These are phyloP conservation scores for Tribolium madens DNA, from an alignment of 1,140 invertebrate genomes.

Conservation along the genomic window DNA sequence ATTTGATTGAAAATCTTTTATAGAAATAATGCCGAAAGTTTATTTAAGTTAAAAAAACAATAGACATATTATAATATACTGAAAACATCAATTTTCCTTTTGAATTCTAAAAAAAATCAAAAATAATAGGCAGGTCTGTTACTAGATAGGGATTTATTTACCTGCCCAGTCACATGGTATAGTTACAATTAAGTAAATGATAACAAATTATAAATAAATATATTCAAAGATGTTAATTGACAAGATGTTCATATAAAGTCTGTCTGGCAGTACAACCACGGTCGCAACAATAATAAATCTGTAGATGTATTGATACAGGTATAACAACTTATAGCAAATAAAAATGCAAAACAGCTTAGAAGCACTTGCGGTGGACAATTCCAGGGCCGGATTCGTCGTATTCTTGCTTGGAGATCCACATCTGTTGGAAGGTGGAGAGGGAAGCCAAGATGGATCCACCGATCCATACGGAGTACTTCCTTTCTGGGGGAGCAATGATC, in stretches of 20 bases:
- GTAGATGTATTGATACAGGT: conserved; percentile 44
- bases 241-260: conserved; percentile 58
- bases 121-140: conserved; percentile 57
- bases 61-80: conserved; percentile 53
- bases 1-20: conserved; percentile 44
- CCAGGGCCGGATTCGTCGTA: conserved; percentile 95
- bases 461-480: conserved; percentile 94
- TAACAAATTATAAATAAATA: conserved; percentile 60
- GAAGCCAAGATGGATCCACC: conserved; percentile 89
- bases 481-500: conserved; percentile 92
- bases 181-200: conserved; percentile 57
- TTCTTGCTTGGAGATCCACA: conserved; percentile 97
- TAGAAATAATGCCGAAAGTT: conserved; percentile 49
- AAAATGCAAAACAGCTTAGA: conserved; percentile 74
- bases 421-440: conserved; percentile 90
- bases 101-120: conserved; percentile 41
- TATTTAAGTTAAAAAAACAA: conserved; percentile 52
- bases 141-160: conserved; percentile 59
- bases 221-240: conserved; percentile 57
- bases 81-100: conserved; percentile 47
- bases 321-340: conserved; percentile 41
- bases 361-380: conserved; percentile 96
- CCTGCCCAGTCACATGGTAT: conserved; percentile 58
- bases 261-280: conserved; percentile 63
- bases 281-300: conserved; percentile 57